Base-by-base conservation (phyloP, 1,140 invertebrate species). In the Rhizoglyphus robini region DNA sequence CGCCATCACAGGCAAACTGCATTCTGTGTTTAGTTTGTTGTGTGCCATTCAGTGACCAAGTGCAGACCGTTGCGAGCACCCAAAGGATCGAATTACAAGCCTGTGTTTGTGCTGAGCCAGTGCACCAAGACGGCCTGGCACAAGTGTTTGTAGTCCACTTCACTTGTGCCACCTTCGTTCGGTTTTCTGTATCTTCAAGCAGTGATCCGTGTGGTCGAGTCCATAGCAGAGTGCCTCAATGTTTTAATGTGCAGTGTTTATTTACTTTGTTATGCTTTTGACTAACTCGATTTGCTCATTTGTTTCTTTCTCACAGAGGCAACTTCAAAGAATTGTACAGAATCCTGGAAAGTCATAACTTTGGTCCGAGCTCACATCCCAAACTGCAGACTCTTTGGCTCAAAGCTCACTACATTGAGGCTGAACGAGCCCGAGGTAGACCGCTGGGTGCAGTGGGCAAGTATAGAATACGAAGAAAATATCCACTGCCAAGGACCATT, bases 301-400 rank as follows among this genome's bases (percentile, higher is more conserved):
- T 8, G n/a, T n/a, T n/a, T n/a, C n/a, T n/a, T n/a, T n/a, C n/a
- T n/a, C n/a, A n/a, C 29, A 68, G 88, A 68, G 88, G 88, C 31
- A 89, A 93, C 76, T 96, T 93, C 79, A 96, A 96, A 79, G 90
- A 98, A 77, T 81, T 99, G 63, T 99, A 98, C 79, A 84, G 87
- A 76, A 86, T 99, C 72, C 80, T 99, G 65, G 94, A 99, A 79
- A 90, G 83, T 71, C 88, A 97, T 77, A 88, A 87, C 70, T 99
- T 99, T 79, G 94, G 90, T 67, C 84, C 88, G 66, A 89, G 95
- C 75, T 96, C 96, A 77, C 95, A 99, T 79, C 82, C 86, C 34
- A 96, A 97, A 78, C 81, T 99, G 29, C 96, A 99, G 77, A 84
- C 86, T 27, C 70, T 83, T 20, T 83, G 83, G 83, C 73, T 83